A percentile compares a stretch with the other conserved stretches of the same genome.
Conservation (phyloP, 2,797 vertebrate species). For the Lepus townsendii region DNA sequence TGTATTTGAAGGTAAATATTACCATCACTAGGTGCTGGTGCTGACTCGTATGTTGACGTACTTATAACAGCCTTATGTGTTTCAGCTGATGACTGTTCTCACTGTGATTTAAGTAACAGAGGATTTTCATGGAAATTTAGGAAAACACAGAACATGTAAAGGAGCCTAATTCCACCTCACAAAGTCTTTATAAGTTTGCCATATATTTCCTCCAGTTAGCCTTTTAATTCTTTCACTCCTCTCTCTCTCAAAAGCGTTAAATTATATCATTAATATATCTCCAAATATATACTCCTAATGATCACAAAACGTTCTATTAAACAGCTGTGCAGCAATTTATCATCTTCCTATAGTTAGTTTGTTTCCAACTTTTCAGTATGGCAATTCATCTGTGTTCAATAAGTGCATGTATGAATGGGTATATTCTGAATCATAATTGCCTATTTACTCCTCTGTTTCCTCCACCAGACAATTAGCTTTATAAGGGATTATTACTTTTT, state of each 20-base stretch:
- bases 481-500: neutral
- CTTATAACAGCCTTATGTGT: constrained; percentile 8
- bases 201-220: neutral
- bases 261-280: neutral
- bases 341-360: neutral
- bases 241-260: neutral
- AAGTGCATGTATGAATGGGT: neutral
- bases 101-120: neutral
- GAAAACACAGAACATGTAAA: neutral
- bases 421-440: neutral
- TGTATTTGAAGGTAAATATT: neutral
- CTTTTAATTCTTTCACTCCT: neutral
- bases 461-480: neutral
- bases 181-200: neutral
- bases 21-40: neutral
- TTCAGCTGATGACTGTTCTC: neutral
- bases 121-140: neutral
- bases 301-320: neutral
- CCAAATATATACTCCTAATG: neutral
- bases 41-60: neutral
- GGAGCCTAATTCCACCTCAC: neutral
- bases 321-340: neutral
- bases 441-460: neutral
- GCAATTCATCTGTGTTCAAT: neutral
- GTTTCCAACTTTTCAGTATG: neutral